Conservation (phyloP, 2,888 invertebrate species). For the Cantharis flavilabris region DNA sequence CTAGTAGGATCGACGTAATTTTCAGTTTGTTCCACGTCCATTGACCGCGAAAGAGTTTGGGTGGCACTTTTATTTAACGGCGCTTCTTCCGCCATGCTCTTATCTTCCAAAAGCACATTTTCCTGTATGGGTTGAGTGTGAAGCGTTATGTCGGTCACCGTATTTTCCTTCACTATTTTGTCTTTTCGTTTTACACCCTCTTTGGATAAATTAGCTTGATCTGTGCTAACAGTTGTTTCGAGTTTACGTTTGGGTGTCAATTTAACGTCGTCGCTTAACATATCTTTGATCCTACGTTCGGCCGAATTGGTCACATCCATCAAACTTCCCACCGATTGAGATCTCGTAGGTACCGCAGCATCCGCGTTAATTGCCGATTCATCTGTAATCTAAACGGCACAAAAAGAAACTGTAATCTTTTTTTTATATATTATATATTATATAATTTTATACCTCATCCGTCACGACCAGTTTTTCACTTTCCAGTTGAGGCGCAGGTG, state of each 20-base stretch:
- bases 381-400: conserved; percentile 38
- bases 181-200: conserved; percentile 64
- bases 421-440: background rate
- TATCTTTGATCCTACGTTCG: conserved; percentile 73
- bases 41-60: conserved; percentile 48
- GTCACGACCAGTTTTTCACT: conserved; percentile 76
- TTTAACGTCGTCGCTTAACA: conserved; percentile 63
- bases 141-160: conserved; percentile 52
- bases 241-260: conserved; percentile 75
- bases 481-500: conserved; percentile 74
- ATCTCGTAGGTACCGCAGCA: conserved; percentile 54
- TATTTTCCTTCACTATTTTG: conserved; percentile 59
- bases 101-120: conserved; percentile 43
- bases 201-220: conserved; percentile 56
- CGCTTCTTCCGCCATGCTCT: conserved; percentile 43
- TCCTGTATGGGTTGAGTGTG: conserved; percentile 43
- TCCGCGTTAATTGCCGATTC: conserved; percentile 48
- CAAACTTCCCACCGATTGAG: conserved; percentile 73
- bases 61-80: conserved; percentile 49
- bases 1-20: conserved; percentile 43
- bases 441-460: conserved; percentile 51
- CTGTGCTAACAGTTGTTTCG: conserved; percentile 76
- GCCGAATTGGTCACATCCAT: conserved; percentile 76
- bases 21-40: conserved; percentile 47
- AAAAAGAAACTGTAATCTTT: background rate